Evolutionary conservation across 2,888 invertebrate species (phyloP).

Genomic region (Meiosimyza platycephala): DNA sequence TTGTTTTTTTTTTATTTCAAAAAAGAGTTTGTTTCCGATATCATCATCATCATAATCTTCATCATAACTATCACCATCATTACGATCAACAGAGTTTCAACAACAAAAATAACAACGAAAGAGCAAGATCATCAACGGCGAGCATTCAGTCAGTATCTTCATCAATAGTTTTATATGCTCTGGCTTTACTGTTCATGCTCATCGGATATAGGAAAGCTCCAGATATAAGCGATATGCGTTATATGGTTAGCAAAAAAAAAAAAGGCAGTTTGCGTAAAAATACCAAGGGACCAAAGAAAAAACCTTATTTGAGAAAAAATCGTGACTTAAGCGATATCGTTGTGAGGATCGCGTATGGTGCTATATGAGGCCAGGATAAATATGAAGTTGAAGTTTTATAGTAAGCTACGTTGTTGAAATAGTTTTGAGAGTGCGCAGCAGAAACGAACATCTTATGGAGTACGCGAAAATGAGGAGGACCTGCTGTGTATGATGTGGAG

Average conservation of each 20-base stretch:
- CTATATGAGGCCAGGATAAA: conserved; percentile 24
- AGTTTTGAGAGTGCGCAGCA: neutral
- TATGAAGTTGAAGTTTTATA: neutral
- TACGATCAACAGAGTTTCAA: neutral
- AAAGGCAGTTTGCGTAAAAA: conserved; percentile 13
- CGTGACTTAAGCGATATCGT: conserved; percentile 66
- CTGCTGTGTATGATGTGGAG: conserved; percentile 45
- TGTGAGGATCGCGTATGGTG: conserved; percentile 61
- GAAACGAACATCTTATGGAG: neutral
- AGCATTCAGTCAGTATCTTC: conserved; percentile 37
- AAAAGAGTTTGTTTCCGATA: conserved; percentile 52
- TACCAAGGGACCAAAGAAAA: conserved; percentile 7
- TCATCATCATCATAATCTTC: conserved; percentile 40
- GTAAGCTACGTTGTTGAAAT: neutral
- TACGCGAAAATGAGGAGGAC: conserved; percentile 31
- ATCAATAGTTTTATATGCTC: conserved; percentile 32
- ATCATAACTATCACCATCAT: conserved; percentile 25
- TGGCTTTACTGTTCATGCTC: neutral
- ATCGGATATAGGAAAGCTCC: conserved; percentile 21
- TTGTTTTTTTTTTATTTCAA: neutral
- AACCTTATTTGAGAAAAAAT: conserved; percentile 51
- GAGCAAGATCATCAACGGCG: conserved; percentile 20
- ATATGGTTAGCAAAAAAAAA: conserved; percentile 19
- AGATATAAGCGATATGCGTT: conserved; percentile 33
- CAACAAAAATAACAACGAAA: conserved; percentile 7